Percentiles rank a stretch among this genome's conserved stretches.
Conservation (phyloP, 2,113 vertebrate species). For the Poecilia latipinna region DNA sequence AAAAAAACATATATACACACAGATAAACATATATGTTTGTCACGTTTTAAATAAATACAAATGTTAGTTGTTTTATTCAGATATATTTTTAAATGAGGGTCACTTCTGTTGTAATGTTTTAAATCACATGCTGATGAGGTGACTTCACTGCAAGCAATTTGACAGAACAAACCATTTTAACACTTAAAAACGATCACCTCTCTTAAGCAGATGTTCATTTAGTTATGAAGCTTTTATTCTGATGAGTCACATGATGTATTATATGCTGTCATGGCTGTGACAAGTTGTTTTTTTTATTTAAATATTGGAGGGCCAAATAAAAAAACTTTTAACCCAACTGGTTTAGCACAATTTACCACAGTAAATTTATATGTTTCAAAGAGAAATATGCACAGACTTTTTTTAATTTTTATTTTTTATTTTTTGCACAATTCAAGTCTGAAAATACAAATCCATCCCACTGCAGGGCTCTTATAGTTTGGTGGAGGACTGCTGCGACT, state of each 20-base stretch:
- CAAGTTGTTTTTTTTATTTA: not conserved
- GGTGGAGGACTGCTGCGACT: not conserved
- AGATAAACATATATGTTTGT: not conserved
- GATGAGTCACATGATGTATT: not conserved
- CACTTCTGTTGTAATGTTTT: conserved; percentile 7
- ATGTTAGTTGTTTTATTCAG: not conserved
- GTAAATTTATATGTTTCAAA: not conserved
- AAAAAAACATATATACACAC: not conserved
- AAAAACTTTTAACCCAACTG: not conserved
- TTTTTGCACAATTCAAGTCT: not conserved
- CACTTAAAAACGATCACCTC: not conserved
- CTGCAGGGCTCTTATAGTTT: no score
- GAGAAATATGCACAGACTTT: not conserved
- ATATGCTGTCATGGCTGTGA: not conserved
- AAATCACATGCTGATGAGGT: not conserved
- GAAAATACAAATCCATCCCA: not conserved
- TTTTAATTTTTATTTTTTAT: no score
- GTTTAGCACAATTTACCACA: not conserved
- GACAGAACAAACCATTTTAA: no score
- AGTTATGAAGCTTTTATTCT: conserved; percentile 4
- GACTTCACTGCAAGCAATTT: not conserved
- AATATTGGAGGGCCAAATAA: conserved; percentile 18
- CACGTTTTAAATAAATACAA: not conserved
- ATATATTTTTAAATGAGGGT: not conserved
- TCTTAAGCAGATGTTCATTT: not conserved